Percentiles rank a stretch among this genome's conserved stretches.
These are phyloP conservation scores for Amphipyra berbera DNA, from an alignment of 2,888 invertebrate species.

Conservation along the genomic window DNA sequence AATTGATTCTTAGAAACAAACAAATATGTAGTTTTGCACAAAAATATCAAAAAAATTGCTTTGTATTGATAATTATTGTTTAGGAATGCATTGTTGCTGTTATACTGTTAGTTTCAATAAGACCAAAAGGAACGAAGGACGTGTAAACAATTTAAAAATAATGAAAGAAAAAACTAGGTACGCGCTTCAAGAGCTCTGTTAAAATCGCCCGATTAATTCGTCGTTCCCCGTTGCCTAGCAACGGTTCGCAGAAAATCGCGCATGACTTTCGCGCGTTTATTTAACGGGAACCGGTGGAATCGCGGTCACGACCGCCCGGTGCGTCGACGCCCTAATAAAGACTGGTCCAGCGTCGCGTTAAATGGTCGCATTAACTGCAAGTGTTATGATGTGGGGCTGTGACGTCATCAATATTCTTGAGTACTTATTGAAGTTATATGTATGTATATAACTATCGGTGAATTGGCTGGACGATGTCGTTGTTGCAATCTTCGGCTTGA, in stretches of 20 bases:
- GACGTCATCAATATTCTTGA: constrained; percentile 63
- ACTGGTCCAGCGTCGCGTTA: constrained; percentile 62
- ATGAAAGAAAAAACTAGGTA: constrained; percentile 8
- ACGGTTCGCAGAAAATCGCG: constrained; percentile 51
- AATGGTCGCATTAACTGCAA: constrained; percentile 72
- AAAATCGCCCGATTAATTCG: constrained; percentile 34
- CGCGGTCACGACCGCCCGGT: constrained; percentile 60
- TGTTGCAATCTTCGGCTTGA: too few relatives aligned
- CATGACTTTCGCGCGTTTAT: constrained; percentile 56
- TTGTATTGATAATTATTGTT: not conserved
- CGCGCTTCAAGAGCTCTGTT: constrained; percentile 23
- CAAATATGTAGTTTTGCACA: constrained; percentile 2
- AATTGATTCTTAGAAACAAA: constrained; percentile 42
- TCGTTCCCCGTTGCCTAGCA: constrained; percentile 38
- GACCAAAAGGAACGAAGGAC: not conserved
- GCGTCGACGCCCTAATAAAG: constrained; percentile 62
- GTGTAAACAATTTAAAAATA: constrained; percentile 28
- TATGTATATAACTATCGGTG: constrained; percentile 1
- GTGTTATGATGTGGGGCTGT: constrained; percentile 63
- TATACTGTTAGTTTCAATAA: constrained; percentile 9
- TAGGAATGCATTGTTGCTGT: not conserved
- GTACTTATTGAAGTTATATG: not conserved
- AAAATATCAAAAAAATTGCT: constrained; percentile 14
- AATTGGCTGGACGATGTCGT: not conserved
- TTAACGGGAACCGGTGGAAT: constrained; percentile 55